Conservation (phyloP, 2,113 vertebrate genomes). For the Seriola quinqueradiata region DNA sequence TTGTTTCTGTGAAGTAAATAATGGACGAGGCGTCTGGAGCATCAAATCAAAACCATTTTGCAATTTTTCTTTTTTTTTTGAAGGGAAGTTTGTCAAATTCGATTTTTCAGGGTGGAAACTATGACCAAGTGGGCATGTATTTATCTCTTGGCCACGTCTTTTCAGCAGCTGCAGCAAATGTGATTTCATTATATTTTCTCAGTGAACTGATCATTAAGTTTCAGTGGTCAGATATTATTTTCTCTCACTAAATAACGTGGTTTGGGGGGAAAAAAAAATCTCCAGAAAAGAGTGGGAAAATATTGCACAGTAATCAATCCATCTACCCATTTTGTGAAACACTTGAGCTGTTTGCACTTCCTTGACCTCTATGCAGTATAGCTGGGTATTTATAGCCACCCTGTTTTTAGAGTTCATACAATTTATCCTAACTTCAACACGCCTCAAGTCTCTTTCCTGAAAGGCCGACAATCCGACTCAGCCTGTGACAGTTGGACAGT, state of each 20-base stretch:
- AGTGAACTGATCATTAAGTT: neutral
- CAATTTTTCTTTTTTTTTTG: neutral
- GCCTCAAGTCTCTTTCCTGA: constrained; percentile 70
- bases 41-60: constrained; percentile 16
- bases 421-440: constrained; percentile 45
- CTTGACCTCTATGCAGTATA: neutral
- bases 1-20: constrained; percentile 10
- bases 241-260: neutral
- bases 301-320: neutral
- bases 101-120: neutral
- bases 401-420: constrained; percentile 29
- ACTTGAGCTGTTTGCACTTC: constrained; percentile 9
- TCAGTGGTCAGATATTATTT: neutral
- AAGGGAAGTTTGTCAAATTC: neutral
- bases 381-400: constrained; percentile 52
- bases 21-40: neutral
- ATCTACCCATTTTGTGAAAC: neutral
- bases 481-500: constrained; percentile 65
- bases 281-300: neutral
- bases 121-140: too few relatives aligned
- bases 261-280: neutral
- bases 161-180: neutral
- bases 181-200: neutral
- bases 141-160: neutral
- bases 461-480: constrained; percentile 28